Evolutionary conservation across 2,888 invertebrate genomes (phyloP).

Genomic region (Orthosia gracilis): DNA sequence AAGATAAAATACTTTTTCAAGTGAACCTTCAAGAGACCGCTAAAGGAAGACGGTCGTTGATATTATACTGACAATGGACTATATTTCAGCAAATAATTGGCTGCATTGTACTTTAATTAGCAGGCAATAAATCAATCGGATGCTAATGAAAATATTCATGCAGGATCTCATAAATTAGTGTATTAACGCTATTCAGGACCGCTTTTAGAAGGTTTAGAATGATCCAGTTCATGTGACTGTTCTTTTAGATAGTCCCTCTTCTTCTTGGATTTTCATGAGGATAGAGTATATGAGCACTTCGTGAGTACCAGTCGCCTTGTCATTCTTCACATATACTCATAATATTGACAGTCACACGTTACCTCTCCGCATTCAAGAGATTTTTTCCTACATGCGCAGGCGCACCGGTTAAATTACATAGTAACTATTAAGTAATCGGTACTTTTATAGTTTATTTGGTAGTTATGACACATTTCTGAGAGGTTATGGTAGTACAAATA

Average conservation of each 20-base stretch:
- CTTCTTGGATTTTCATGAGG: background rate
- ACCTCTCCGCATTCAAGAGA: conserved; percentile 8
- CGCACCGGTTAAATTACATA: conserved; percentile 11
- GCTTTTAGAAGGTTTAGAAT: background rate
- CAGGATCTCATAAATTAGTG: too few relatives aligned
- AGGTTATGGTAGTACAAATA: background rate
- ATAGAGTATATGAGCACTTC: background rate
- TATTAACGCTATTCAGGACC: too few relatives aligned
- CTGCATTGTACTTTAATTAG: background rate
- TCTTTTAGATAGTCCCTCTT: background rate
- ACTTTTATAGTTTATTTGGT: background rate
- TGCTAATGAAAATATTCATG: background rate
- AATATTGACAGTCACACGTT: conserved; percentile 14
- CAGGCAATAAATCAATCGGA: background rate
- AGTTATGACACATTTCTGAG: background rate
- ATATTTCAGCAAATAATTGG: background rate
- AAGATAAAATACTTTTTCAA: background rate
- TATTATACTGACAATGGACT: background rate
- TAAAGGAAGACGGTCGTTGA: conserved; percentile 8
- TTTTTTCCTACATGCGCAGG: conserved; percentile 6
- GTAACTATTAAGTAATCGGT: conserved; percentile 6
- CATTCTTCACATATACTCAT: background rate
- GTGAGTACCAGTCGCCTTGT: background rate
- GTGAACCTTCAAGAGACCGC: background rate
- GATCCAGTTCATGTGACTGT: background rate